Evolutionary conservation across 2,888 invertebrate species (phyloP).

Genomic region (Xanthia togata): DNA sequence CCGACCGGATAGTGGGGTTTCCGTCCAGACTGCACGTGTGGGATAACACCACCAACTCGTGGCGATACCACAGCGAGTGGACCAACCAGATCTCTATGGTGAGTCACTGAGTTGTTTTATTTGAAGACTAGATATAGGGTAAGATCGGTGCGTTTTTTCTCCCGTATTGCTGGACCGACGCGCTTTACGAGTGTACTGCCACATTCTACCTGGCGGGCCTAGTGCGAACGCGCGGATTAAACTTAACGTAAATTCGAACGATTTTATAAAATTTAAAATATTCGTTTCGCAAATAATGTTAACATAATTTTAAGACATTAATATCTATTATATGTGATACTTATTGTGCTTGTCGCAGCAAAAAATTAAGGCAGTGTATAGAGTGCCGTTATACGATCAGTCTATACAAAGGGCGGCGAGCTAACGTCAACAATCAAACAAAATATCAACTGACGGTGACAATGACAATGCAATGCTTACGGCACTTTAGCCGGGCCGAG

Average conservation of each 20-base stretch:
- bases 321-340: neutral
- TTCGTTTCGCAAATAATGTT: neutral
- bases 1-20: conserved; percentile 98
- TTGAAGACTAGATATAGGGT: neutral
- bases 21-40: conserved; percentile 98
- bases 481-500: too few relatives aligned
- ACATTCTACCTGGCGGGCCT: neutral
- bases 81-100: conserved; percentile 99
- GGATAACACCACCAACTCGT: conserved; percentile 96
- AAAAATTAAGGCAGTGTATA: too few relatives aligned
- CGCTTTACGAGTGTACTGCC: neutral
- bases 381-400: too few relatives aligned
- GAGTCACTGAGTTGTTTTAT: neutral
- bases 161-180: neutral
- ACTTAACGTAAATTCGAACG: neutral
- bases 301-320: neutral
- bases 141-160: neutral
- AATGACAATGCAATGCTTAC: too few relatives aligned
- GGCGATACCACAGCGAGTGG: conserved; percentile 99
- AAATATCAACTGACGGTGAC: too few relatives aligned
- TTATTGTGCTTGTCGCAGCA: neutral
- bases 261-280: neutral
- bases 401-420: too few relatives aligned
- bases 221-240: neutral
- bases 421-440: too few relatives aligned